phyloP scores from a whole-genome alignment of 2,113 vertebrate species.

The Mormyrus iriodes region DNA sequence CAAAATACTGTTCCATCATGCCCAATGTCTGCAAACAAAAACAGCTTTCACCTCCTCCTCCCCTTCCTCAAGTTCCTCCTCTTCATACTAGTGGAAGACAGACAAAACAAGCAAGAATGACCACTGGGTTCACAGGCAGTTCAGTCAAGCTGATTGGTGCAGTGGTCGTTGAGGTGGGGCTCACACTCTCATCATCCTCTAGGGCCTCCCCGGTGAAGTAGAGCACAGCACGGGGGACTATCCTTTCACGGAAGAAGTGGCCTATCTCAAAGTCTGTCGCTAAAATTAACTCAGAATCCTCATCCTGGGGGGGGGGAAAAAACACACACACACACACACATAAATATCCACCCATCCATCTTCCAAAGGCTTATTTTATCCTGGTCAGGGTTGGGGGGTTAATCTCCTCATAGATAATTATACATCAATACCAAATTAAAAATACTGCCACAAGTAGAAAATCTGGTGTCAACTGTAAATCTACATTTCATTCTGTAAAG shows the following conservation, averaged over 20 bases:
- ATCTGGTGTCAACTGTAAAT: background rate
- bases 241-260: slow-evolving; percentile 94
- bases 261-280: slow-evolving; percentile 94
- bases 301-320: slow-evolving; percentile 79
- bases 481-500: background rate
- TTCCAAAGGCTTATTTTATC: background rate
- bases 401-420: background rate
- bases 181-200: slow-evolving; percentile 90
- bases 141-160: background rate
- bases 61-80: slow-evolving; percentile 85
- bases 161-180: slow-evolving; percentile 38
- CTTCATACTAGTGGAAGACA: slow-evolving; percentile 78
- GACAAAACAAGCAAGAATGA: background rate
- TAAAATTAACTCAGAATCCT: slow-evolving; percentile 87
- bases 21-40: background rate
- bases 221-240: slow-evolving; percentile 89
- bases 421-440: background rate
- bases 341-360: background rate
- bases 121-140: background rate
- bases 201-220: slow-evolving; percentile 97
- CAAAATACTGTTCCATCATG: background rate
- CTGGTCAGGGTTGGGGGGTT: background rate
- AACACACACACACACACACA: background rate
- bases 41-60: slow-evolving; percentile 83
- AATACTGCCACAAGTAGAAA: background rate